Percentiles rank a stretch among this genome's conserved stretches.
Conservation (phyloP, 2,888 invertebrate species). For the Agrochola macilenta region DNA sequence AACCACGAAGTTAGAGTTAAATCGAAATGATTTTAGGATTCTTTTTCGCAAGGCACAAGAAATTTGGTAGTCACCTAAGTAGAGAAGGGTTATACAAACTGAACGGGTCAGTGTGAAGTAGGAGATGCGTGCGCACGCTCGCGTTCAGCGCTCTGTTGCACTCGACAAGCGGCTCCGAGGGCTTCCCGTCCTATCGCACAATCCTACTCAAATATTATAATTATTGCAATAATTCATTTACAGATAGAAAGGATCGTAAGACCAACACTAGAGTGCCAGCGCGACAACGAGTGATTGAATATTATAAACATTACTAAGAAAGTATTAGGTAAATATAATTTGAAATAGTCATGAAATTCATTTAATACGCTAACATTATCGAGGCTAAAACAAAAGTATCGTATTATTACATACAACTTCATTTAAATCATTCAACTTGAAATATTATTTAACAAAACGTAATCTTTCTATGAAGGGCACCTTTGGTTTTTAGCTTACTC, state of each 20-base stretch:
- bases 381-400: conserved; percentile 89
- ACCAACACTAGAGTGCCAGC: conserved; percentile 90
- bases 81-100: conserved; percentile 66
- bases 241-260: conserved; percentile 85
- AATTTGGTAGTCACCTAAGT: conserved; percentile 80
- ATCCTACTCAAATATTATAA: conserved; percentile 70
- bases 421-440: conserved; percentile 90
- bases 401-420: conserved; percentile 89
- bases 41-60: conserved; percentile 87
- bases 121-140: conserved; percentile 63
- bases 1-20: conserved; percentile 72
- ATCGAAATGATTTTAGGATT: conserved; percentile 74
- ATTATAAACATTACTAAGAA: conserved; percentile 89
- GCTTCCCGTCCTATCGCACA: conserved; percentile 73
- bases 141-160: conserved; percentile 77
- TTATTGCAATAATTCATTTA: conserved; percentile 84
- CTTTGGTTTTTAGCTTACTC: conserved; percentile 96
- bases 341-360: conserved; percentile 89
- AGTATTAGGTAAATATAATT: conserved; percentile 90
- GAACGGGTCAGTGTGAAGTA: conserved; percentile 31
- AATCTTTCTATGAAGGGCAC: conserved; percentile 93
- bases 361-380: conserved; percentile 89
- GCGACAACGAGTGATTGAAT: conserved; percentile 90
- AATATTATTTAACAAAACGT: conserved; percentile 90
- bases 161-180: conserved; percentile 74